Evolutionary conservation across 2,888 invertebrate genomes (phyloP).

Genomic region (Drepana falcataria): DNA sequence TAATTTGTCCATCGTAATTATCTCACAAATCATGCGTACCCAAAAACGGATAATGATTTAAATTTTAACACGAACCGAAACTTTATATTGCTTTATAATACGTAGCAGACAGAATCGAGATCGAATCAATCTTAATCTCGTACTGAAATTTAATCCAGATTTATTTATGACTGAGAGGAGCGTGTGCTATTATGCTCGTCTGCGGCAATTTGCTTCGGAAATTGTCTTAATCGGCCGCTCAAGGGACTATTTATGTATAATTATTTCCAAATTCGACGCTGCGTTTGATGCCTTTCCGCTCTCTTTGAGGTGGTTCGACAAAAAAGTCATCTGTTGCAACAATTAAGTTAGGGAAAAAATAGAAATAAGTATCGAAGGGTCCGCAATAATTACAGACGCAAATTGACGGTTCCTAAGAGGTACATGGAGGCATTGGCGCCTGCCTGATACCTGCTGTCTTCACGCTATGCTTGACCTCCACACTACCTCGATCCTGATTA

Average conservation of each 20-base stretch:
- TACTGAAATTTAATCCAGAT: conserved; percentile 78
- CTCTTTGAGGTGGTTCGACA: conserved; percentile 77
- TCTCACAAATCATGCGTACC: conserved; percentile 62
- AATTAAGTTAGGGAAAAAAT: conserved; percentile 74
- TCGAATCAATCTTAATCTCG: conserved; percentile 78
- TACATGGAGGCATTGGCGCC: conserved; percentile 66
- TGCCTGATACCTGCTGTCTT: conserved; percentile 59
- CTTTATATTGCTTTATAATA: conserved; percentile 67
- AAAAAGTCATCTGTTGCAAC: conserved; percentile 79
- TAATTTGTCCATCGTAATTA: conserved; percentile 76
- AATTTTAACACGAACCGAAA: conserved; percentile 66
- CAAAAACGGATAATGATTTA: conserved; percentile 70
- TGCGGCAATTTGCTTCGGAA: conserved; percentile 78
- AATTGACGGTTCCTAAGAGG: conserved; percentile 75
- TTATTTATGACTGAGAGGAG: conserved; percentile 74
- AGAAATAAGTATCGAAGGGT: conserved; percentile 79
- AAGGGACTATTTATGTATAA: conserved; percentile 80
- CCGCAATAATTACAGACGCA: conserved; percentile 78
- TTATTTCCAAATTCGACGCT: conserved; percentile 79
- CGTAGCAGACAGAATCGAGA: conserved; percentile 74
- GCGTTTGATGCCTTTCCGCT: conserved; percentile 79
- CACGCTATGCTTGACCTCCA: conserved; percentile 53
- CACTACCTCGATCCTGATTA: conserved; percentile 19
- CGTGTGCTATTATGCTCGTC: conserved; percentile 79
- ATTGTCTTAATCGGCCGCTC: conserved; percentile 80